These are phyloP conservation scores for Cosmopolites sordidus DNA, from an alignment of 2,888 invertebrate species.

Conservation along the genomic window DNA sequence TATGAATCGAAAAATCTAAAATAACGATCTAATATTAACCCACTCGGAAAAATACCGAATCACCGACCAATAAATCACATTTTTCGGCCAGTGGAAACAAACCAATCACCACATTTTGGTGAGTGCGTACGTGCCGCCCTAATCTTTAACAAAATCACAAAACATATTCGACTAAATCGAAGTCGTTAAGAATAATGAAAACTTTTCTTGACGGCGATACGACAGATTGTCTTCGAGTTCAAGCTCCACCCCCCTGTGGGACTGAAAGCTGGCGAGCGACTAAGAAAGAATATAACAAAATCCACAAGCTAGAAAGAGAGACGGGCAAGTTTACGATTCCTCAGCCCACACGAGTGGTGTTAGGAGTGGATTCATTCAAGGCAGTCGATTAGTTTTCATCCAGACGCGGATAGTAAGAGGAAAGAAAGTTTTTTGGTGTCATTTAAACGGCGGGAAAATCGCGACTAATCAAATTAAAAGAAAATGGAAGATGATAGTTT, in stretches of 20 bases:
- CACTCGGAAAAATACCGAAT: neutral
- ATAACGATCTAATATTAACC: neutral
- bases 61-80: neutral
- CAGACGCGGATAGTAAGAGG: slow-evolving; percentile 33
- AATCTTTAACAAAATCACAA: slow-evolving; percentile 14
- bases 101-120: neutral
- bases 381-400: slow-evolving; percentile 41
- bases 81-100: neutral
- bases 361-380: slow-evolving; percentile 43
- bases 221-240: slow-evolving; percentile 29
- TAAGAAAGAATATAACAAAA: slow-evolving; percentile 28
- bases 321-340: neutral
- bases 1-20: neutral
- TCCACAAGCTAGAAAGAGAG: slow-evolving; percentile 4
- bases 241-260: slow-evolving; percentile 35
- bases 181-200: slow-evolving; percentile 25
- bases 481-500: slow-evolving; percentile 38
- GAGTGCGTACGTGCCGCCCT: neutral
- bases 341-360: slow-evolving; percentile 39
- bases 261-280: slow-evolving; percentile 26
- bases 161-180: slow-evolving; percentile 15
- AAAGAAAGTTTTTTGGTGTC: neutral
- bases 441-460: no score
- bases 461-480: no score
- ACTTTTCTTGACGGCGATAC: slow-evolving; percentile 30